Percentiles rank a stretch among this genome's conserved stretches.
phyloP scores from a whole-genome alignment of 2,888 invertebrate species.

The Chaetogeoica ovagalla region DNA sequence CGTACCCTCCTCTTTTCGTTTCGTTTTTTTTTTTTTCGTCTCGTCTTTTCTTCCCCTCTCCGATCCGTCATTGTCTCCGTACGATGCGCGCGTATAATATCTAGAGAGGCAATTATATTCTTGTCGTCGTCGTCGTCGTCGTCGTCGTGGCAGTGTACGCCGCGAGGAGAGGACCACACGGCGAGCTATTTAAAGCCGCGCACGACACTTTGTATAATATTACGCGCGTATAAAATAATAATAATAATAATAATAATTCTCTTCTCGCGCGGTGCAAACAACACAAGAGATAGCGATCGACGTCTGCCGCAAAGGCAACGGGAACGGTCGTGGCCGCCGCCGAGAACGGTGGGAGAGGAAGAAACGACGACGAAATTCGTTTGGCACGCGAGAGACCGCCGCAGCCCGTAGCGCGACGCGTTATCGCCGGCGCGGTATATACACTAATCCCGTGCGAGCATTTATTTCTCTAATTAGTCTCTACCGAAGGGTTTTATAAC shows the following conservation, averaged over 20 bases:
- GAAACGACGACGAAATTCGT: slow-evolving; percentile 13
- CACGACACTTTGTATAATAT: slow-evolving; percentile 14
- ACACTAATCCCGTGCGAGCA: no score
- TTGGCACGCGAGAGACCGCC: not conserved
- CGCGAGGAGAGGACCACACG: slow-evolving; percentile 29
- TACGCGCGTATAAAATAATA: no score
- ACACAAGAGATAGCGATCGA: slow-evolving; percentile 24
- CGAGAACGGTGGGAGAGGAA: not conserved
- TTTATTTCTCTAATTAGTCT: slow-evolving; percentile 28
- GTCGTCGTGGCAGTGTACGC: not conserved
- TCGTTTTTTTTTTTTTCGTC: not conserved
- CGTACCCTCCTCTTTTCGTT: not conserved
- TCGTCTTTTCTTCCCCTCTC: not conserved
- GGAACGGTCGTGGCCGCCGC: slow-evolving; percentile 9
- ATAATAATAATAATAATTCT: no score
- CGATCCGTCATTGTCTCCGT: slow-evolving; percentile 43
- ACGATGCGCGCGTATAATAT: slow-evolving; percentile 14
- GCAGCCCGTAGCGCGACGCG: not conserved
- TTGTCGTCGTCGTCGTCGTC: not conserved
- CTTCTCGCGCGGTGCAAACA: no score
- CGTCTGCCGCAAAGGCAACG: not conserved
- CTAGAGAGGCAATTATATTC: slow-evolving; percentile 40
- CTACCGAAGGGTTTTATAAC: not conserved
- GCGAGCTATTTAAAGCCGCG: slow-evolving; percentile 26
- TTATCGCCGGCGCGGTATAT: not conserved